These are phyloP conservation scores for honey bee (Apis mellifera) DNA, from an alignment of 1,140 invertebrate genomes.

Conservation along the genomic window Amel_HAv3.1 CM009932.2:5751501-5752000, in stretches of 20 bases:
- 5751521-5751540: not conserved
- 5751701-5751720: conserved; percentile 67
- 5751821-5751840: conserved; percentile 73
- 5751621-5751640: not conserved
- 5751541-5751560: conserved; percentile 47
- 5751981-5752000: conserved; percentile 69
- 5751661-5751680: conserved; percentile 45
- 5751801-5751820: conserved; percentile 70
- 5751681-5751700: conserved; percentile 65
- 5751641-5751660: no score
- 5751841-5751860: conserved; percentile 40
- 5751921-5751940: conserved; percentile 66
- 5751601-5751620: not conserved
- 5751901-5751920: conserved; percentile 41
- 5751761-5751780: conserved; percentile 76
- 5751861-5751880: conserved; percentile 24
- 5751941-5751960: conserved; percentile 75
- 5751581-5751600: conserved; percentile 35
- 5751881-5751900: conserved; percentile 37
- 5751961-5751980: conserved; percentile 77
- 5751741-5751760: conserved; percentile 78
- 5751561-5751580: conserved; percentile 16
- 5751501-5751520: conserved; percentile 31
- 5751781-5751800: conserved; percentile 71
- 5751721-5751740: conserved; percentile 75